Percentiles rank a stretch among this genome's conserved stretches.
These are phyloP conservation scores for Eupsilia transversa DNA, from an alignment of 2,888 invertebrate genomes.

Conservation along the genomic window DNA sequence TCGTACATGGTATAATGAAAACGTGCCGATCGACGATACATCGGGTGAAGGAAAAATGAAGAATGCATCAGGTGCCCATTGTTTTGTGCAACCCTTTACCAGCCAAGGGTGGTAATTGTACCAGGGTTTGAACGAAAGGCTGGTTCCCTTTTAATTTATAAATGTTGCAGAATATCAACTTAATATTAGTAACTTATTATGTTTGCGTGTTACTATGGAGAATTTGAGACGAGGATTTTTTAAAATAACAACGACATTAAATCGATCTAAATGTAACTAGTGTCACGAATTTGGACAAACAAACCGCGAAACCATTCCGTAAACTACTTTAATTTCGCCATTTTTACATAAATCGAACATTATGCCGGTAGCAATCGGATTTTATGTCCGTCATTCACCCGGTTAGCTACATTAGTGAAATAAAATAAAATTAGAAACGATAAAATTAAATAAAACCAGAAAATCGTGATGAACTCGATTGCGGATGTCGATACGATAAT, in stretches of 20 bases:
- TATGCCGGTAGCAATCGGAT: slow-evolving; percentile 27
- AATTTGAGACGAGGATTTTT: neutral
- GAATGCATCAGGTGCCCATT: slow-evolving; percentile 27
- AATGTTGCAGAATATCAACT: neutral
- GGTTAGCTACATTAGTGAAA: slow-evolving; percentile 14
- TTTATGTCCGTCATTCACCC: slow-evolving; percentile 10
- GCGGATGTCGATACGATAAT: slow-evolving; percentile 27
- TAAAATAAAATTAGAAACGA: slow-evolving; percentile 30
- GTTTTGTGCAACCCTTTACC: slow-evolving; percentile 35
- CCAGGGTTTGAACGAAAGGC: neutral
- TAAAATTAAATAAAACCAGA: slow-evolving; percentile 23
- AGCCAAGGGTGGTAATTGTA: slow-evolving; percentile 5
- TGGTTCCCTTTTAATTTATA: neutral
- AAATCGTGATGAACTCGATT: slow-evolving; percentile 32
- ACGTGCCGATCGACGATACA: slow-evolving; percentile 52
- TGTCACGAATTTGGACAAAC: slow-evolving; percentile 17
- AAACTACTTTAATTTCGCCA: slow-evolving; percentile 30
- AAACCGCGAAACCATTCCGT: slow-evolving; percentile 1
- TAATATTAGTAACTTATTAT: neutral
- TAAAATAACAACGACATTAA: neutral
- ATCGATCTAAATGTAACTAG: slow-evolving; percentile 10
- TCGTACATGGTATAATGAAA: slow-evolving; percentile 53
- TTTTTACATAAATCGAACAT: slow-evolving; percentile 49
- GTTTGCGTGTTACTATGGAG: neutral
- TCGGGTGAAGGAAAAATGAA: slow-evolving; percentile 29